Conservation (phyloP, 2,797 vertebrate species). For the Myiotriccus ornatus region DNA sequence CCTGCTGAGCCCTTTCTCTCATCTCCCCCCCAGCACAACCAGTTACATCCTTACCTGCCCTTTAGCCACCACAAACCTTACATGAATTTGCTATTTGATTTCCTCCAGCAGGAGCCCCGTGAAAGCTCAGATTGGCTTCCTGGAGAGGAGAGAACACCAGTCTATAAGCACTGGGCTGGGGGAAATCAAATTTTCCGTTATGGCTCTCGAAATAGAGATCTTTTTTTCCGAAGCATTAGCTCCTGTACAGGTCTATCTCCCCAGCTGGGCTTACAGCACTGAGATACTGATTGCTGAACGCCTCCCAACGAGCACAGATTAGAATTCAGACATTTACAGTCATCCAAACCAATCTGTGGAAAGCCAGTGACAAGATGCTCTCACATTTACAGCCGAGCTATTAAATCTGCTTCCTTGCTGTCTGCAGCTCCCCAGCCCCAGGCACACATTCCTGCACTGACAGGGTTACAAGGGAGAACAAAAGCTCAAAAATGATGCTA, state of each 20-base stretch:
- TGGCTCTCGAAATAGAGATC: not conserved
- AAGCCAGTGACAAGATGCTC: constrained; percentile 7
- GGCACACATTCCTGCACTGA: not conserved
- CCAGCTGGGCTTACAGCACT: constrained; percentile 15
- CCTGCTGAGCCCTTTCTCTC: not conserved
- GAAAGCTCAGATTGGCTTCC: constrained; percentile 47
- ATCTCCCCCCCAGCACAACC: not conserved
- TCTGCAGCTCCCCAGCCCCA: not conserved
- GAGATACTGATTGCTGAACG: constrained; percentile 26
- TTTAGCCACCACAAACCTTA: not conserved
- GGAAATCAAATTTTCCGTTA: constrained; percentile 59
- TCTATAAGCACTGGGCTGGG: constrained; percentile 43
- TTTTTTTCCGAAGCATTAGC: constrained; percentile 1
- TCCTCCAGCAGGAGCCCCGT: constrained; percentile 12
- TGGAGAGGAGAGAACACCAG: constrained; percentile 1
- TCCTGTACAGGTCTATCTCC: not conserved
- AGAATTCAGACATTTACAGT: constrained; percentile 16
- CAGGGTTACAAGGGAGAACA: not conserved
- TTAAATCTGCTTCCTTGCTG: not conserved
- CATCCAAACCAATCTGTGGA: constrained; percentile 14
- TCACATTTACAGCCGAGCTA: not conserved
- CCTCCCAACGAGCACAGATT: not conserved
- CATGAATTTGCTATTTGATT: constrained; percentile 24
- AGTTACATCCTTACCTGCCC: not conserved
- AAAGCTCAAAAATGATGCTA: not conserved